Conservation (phyloP, 2,888 invertebrate genomes). For the Anaspis maculata region DNA sequence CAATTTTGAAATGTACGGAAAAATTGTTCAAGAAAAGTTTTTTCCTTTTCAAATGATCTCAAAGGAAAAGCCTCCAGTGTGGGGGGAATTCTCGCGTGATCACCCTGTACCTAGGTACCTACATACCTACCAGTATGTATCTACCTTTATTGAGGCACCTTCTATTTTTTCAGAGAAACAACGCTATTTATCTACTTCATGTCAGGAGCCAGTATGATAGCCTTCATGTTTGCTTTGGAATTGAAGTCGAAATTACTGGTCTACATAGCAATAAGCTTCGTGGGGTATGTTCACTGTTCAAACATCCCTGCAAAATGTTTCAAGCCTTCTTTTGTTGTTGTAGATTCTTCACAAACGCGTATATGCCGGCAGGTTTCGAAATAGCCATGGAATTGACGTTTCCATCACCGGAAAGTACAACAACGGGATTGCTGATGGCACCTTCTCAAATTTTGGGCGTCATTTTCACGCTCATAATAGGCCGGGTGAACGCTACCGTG, state of each 20-base stretch:
- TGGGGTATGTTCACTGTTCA: slow-evolving; percentile 25
- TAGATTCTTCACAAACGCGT: slow-evolving; percentile 25
- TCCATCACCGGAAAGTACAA: slow-evolving; percentile 27
- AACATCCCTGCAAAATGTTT: slow-evolving; percentile 1
- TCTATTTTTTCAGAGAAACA: slow-evolving; percentile 27
- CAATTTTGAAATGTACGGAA: too few relatives aligned
- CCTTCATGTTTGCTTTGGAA: slow-evolving; percentile 23
- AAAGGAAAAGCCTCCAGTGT: too few relatives aligned
- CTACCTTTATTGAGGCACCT: too few relatives aligned
- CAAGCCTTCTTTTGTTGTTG: slow-evolving; percentile 8
- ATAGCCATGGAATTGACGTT: slow-evolving; percentile 28
- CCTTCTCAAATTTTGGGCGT: slow-evolving; percentile 26
- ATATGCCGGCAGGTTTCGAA: slow-evolving; percentile 28
- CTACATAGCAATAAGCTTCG: slow-evolving; percentile 22
- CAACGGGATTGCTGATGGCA: slow-evolving; percentile 27
- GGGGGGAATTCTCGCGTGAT: too few relatives aligned
- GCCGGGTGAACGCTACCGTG: slow-evolving; percentile 14
- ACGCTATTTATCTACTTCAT: slow-evolving; percentile 20
- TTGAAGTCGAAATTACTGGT: slow-evolving; percentile 21
- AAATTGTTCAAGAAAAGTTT: too few relatives aligned
- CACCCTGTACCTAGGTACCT: too few relatives aligned
- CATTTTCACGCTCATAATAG: slow-evolving; percentile 18
- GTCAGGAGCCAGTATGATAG: slow-evolving; percentile 18
- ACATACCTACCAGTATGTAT: too few relatives aligned
- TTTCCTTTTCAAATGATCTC: too few relatives aligned